Base-by-base conservation (phyloP, 2,888 invertebrate genomes). In the Rhogogaster chlorosoma region DNA sequence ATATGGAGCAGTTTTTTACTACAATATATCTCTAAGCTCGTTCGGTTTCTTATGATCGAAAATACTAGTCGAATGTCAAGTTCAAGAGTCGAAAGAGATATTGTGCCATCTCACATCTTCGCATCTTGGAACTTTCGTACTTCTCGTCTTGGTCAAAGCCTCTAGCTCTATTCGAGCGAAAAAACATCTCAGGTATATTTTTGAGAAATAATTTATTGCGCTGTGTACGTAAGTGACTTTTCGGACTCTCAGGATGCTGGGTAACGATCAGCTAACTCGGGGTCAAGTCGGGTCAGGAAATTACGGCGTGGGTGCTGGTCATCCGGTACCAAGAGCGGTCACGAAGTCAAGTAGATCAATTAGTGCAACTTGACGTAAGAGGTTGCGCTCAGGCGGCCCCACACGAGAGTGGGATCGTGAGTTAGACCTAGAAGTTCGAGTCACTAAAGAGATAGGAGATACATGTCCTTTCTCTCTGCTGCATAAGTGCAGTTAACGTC, bases 211-310 rank as follows among this genome's bases (percentile, higher is more conserved):
- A 36, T 70, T 32, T 70, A 15, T 36, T n/a, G 18, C 70, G 26
- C 32, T n/a, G 0, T 32, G 18, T 32, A 36, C 71, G 10, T 71
- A n/a, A 73, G 71, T 73, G 0, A 6, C 71, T 73, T 42, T 73
- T 73, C 42, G 26, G 49, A 83, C n/a, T 29, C 32, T 83, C 83
- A 83, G 83, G 83, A 83, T 83, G 67, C 83, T 32, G 67, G 67
- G 29, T n/a, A 83, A 67, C 70, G 42, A 36, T 70, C 42, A 42
- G 38, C 36, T 67, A 83, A 83, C 83, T 83, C 67, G 83, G 83
- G 83, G 83, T 83, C 83, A 83, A 70, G 70, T 80, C 32, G 83
- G 83, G 83, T 83, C 83, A 83, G 83, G 12, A 83, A 83, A 83
- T 83, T 83, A 83, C 32, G 64, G 83, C 70, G 83, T 83, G 83